These are phyloP conservation scores for Sylvia borin DNA, from an alignment of 2,797 vertebrate species.

Conservation along the genomic window DNA sequence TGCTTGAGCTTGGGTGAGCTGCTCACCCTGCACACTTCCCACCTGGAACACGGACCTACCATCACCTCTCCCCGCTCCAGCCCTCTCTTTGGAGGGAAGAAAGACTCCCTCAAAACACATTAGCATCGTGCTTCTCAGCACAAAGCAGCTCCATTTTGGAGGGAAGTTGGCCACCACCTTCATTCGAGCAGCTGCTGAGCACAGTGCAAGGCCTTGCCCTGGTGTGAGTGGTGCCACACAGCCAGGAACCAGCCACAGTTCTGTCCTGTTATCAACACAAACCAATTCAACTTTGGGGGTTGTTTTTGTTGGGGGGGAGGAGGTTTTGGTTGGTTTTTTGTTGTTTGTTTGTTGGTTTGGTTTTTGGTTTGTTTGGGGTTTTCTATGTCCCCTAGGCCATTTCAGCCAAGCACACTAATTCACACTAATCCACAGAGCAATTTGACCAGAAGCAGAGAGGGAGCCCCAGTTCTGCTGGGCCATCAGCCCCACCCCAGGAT, in stretches of 20 bases:
- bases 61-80: rapidly evolving
- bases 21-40: rapidly evolving
- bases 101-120: background rate
- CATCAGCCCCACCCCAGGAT: background rate
- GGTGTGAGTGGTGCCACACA: background rate
- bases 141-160: background rate
- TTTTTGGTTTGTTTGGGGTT: too few species aligned
- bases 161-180: rapidly evolving
- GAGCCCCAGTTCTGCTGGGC: background rate
- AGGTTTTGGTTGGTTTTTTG: too few species aligned
- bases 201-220: background rate
- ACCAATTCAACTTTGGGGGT: background rate
- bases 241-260: background rate
- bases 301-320: too few species aligned
- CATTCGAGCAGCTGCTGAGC: background rate
- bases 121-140: background rate
- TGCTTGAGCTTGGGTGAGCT: background rate
- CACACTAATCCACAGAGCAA: background rate
- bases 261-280: background rate
- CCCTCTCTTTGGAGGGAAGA: background rate
- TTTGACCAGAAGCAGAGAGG: background rate
- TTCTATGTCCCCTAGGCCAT: background rate
- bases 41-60: background rate
- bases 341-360: too few species aligned
- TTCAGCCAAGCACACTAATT: background rate